Conservation (phyloP, 1,140 invertebrate genomes). For the Megathymus violae region DNA sequence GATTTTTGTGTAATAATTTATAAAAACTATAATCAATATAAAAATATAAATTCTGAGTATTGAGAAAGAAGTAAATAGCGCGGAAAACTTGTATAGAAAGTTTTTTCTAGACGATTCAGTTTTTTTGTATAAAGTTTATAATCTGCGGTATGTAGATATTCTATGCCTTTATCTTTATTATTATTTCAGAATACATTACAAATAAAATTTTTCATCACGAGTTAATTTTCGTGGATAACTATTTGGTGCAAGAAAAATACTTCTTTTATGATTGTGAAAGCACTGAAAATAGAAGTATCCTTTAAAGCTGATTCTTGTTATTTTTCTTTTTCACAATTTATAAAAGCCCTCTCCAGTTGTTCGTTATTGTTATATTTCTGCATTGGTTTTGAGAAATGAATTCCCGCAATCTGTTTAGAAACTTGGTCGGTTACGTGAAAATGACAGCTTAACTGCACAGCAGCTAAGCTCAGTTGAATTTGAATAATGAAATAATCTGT, state of each 20-base stretch:
- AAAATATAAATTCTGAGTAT: no score
- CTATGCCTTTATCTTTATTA: no score
- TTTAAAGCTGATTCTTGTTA: not conserved
- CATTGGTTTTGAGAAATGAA: constrained; percentile 31
- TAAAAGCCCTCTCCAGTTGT: not conserved
- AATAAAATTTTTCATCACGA: not conserved
- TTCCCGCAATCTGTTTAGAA: constrained; percentile 19
- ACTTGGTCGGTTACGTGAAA: constrained; percentile 13
- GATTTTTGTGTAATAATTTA: no score
- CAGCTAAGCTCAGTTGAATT: constrained; percentile 21
- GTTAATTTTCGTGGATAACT: not conserved
- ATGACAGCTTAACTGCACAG: constrained; percentile 28
- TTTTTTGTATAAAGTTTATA: no score
- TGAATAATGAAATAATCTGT: constrained; percentile 31
- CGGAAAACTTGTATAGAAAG: no score
- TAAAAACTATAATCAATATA: no score
- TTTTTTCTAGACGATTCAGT: no score
- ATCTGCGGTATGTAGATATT: no score
- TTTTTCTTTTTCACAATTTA: not conserved
- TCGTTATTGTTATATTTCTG: constrained; percentile 19
- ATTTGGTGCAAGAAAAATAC: not conserved
- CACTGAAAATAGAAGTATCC: not conserved
- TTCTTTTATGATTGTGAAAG: not conserved
- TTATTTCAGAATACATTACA: not conserved
- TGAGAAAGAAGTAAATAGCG: no score